Evolutionary conservation across 2,113 vertebrate genomes (phyloP).

Genomic region (Mastomys coucha): DNA sequence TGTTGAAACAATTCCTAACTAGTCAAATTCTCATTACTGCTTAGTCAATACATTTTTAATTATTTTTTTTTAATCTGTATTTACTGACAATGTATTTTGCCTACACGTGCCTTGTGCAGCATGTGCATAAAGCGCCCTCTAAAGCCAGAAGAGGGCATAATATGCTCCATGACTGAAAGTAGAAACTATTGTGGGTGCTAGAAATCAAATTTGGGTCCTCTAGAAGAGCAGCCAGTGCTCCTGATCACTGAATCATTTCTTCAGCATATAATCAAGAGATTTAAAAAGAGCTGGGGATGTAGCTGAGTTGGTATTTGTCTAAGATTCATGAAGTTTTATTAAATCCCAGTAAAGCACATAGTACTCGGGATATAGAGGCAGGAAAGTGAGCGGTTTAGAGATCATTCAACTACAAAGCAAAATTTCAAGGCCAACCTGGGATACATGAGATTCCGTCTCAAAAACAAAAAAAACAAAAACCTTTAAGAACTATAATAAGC

Average conservation of each 20-base stretch:
- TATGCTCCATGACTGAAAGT: neutral
- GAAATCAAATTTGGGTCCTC: neutral
- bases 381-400: neutral
- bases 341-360: neutral
- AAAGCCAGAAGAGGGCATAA: neutral
- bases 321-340: neutral
- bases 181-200: neutral
- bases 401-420: neutral
- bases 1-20: neutral
- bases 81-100: neutral
- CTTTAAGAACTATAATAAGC: neutral
- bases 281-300: neutral
- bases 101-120: neutral
- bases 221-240: neutral
- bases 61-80: neutral
- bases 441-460: neutral
- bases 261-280: neutral
- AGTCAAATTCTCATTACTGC: neutral
- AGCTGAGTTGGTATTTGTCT: neutral
- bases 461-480: neutral
- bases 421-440: neutral
- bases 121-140: neutral
- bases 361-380: neutral
- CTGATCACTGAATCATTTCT: neutral
- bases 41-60: neutral